Conservation (phyloP, 2,888 invertebrate genomes). For the Dynastes tityus region DNA sequence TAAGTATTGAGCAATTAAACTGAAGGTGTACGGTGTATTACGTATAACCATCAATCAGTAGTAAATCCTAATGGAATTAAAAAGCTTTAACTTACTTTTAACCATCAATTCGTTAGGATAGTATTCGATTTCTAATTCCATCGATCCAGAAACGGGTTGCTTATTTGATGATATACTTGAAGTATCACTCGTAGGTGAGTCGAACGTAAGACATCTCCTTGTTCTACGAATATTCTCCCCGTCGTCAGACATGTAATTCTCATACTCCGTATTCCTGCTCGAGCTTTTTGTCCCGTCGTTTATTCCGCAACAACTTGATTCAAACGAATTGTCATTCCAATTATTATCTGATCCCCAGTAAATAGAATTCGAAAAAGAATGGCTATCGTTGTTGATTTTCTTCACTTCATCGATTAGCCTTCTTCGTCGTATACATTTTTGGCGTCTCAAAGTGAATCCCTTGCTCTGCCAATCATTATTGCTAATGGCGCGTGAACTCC, state of each 20-base stretch:
- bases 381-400: neutral
- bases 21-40: too few relatives aligned
- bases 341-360: constrained; percentile 34
- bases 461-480: constrained; percentile 59
- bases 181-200: constrained; percentile 62
- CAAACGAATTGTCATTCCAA: constrained; percentile 51
- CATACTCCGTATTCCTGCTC: constrained; percentile 10
- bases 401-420: constrained; percentile 42
- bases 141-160: constrained; percentile 62
- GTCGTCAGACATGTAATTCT: constrained; percentile 6
- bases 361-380: constrained; percentile 4
- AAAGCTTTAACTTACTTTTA: constrained; percentile 66
- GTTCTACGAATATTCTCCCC: constrained; percentile 59
- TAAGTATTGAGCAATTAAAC: too few relatives aligned
- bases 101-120: constrained; percentile 66
- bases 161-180: constrained; percentile 58
- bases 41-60: too few relatives aligned
- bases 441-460: constrained; percentile 70
- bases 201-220: constrained; percentile 69
- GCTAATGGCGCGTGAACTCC: constrained; percentile 51
- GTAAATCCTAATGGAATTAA: too few relatives aligned
- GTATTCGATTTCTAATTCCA: constrained; percentile 68
- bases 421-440: constrained; percentile 74
- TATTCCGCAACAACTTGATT: constrained; percentile 48
- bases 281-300: constrained; percentile 16